Evolutionary conservation across 2,888 invertebrate genomes (phyloP).

Genomic region (Flexamia atlantica): DNA sequence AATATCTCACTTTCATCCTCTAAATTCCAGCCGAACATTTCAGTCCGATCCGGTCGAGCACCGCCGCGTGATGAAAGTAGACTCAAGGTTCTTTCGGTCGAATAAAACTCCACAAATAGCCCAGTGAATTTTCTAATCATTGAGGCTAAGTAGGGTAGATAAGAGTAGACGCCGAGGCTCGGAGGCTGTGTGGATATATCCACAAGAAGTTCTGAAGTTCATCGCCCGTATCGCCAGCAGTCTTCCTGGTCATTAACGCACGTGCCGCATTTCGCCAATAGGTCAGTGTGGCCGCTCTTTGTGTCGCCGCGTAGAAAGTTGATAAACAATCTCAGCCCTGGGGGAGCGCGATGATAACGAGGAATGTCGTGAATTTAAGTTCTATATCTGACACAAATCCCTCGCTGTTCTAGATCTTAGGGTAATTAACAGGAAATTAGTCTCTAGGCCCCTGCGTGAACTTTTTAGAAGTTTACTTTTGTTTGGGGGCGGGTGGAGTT

Average conservation of each 20-base stretch:
- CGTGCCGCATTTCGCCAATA: neutral
- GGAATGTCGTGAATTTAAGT: neutral
- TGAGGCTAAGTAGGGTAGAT: slow-evolving; percentile 10
- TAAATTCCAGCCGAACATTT: no score
- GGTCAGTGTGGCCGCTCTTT: slow-evolving; percentile 10
- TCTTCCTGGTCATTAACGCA: slow-evolving; percentile 16
- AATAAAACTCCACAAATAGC: slow-evolving; percentile 7
- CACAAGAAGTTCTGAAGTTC: neutral
- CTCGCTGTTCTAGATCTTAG: neutral
- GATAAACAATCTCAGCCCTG: neutral
- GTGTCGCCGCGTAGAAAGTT: neutral
- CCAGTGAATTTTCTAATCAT: slow-evolving; percentile 35
- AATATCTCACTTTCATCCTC: no score
- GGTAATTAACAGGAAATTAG: neutral
- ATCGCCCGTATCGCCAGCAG: neutral
- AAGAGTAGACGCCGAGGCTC: slow-evolving; percentile 5
- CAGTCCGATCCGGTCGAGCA: neutral
- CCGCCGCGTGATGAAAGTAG: neutral
- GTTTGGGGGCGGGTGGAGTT: no score
- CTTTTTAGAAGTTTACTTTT: no score
- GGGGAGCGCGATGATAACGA: neutral
- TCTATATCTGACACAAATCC: neutral
- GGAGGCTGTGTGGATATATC: neutral
- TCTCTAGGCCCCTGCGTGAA: no score
- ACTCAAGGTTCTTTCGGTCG: neutral